These are phyloP conservation scores for Mycteria americana DNA, from an alignment of 2,797 vertebrate species.

Conservation along the genomic window DNA sequence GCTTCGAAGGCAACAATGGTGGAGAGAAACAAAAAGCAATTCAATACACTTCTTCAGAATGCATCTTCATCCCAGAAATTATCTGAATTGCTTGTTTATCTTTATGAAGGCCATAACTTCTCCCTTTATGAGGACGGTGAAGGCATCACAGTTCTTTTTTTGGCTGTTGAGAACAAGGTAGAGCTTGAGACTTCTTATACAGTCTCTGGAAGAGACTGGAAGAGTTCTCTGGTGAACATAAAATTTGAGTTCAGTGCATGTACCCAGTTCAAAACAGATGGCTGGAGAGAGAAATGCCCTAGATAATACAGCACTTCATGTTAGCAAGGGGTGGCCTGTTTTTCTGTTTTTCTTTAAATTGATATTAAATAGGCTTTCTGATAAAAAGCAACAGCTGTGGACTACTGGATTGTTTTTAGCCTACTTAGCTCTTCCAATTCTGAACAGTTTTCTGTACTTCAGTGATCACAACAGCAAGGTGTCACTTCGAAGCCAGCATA, in stretches of 20 bases:
- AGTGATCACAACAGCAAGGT: not conserved
- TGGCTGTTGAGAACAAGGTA: not conserved
- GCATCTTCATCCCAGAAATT: not conserved
- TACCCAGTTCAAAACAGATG: slow-evolving; percentile 16
- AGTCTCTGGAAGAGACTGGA: not conserved
- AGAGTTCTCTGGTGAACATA: not conserved
- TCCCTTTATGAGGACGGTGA: not conserved
- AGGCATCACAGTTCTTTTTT: not conserved
- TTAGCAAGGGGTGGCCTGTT: not conserved
- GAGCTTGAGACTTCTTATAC: not conserved
- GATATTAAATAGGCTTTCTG: not conserved
- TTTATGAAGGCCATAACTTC: not conserved
- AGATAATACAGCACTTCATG: not conserved
- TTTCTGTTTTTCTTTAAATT: not conserved
- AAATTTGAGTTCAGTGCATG: not conserved
- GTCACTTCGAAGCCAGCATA: not conserved
- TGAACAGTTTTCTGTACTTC: not conserved
- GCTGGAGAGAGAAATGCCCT: not conserved
- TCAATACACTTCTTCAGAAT: not conserved
- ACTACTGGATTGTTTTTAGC: not conserved
- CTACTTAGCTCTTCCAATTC: not conserved
- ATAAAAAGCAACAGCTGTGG: not conserved
- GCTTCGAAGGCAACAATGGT: not conserved
- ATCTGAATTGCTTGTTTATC: not conserved
- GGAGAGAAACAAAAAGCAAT: not conserved